Conservation (phyloP, 2,888 invertebrate genomes). For the Pristionchus fissidentatus region DNA sequence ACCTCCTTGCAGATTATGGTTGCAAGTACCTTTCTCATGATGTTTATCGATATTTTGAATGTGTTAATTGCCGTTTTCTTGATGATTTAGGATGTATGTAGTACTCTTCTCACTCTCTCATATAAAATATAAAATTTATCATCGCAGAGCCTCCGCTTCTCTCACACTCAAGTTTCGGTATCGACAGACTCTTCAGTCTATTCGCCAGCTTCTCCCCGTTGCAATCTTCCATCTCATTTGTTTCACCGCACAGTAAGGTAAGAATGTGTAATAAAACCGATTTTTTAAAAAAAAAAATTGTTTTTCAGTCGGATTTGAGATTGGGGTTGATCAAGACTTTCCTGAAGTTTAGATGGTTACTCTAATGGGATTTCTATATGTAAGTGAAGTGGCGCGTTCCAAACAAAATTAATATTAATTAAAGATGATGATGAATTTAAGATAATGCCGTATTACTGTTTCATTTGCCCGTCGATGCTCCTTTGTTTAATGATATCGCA, state of each 20-base stretch:
- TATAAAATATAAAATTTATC: neutral
- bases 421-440: neutral
- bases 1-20: neutral
- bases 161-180: constrained; percentile 1
- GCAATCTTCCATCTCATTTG: neutral
- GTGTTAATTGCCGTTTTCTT: neutral
- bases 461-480: neutral
- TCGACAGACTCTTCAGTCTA: constrained; percentile 1
- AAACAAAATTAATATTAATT: neutral
- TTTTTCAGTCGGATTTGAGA: neutral
- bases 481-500: neutral
- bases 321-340: too few species aligned
- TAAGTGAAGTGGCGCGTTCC: neutral
- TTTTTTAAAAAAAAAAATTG: neutral
- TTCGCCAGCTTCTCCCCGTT: neutral
- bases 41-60: neutral
- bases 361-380: neutral
- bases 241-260: neutral
- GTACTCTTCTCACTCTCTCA: neutral
- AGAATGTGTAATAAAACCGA: neutral
- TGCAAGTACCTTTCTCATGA: neutral
- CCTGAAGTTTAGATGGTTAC: neutral
- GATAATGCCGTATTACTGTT: constrained; percentile 2
- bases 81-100: neutral
- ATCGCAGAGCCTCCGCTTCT: neutral